Conservation (phyloP, 2,113 vertebrate genomes). For the Orycteropus afer region DNA sequence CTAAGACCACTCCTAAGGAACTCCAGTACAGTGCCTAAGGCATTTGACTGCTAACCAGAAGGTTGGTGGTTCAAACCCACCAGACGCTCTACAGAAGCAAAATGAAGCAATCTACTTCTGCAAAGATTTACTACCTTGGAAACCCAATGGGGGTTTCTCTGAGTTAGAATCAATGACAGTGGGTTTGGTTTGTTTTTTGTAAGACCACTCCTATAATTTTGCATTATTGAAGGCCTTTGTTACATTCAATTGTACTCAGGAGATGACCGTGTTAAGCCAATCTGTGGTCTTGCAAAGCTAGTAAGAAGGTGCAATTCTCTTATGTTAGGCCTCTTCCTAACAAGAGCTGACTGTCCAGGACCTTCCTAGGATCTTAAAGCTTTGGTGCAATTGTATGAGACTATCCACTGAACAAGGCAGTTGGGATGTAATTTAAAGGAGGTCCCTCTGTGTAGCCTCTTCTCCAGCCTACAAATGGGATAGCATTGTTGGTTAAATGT, state of each 20-base stretch:
- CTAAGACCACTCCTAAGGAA: background rate
- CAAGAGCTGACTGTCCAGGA: background rate
- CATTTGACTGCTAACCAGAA: too few species aligned
- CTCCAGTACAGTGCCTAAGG: too few species aligned
- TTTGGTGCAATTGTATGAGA: background rate
- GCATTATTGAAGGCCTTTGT: background rate
- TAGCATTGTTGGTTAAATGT: background rate
- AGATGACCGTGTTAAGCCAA: background rate
- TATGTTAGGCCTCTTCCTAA: background rate
- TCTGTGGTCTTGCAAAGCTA: background rate
- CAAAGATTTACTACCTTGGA: too few species aligned
- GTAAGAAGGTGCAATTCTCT: background rate
- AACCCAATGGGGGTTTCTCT: too few species aligned
- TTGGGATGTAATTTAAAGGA: background rate
- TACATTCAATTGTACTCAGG: background rate
- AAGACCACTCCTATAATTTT: constrained; percentile 13
- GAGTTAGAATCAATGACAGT: background rate
- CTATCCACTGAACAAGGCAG: background rate
- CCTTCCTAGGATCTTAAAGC: background rate
- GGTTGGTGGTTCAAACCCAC: too few species aligned
- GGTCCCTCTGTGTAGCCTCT: background rate
- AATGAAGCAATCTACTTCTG: too few species aligned
- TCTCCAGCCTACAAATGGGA: background rate
- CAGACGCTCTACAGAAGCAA: too few species aligned
- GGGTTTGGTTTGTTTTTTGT: background rate